These are phyloP conservation scores for Heliconius cydno DNA, from an alignment of 2,888 invertebrate genomes.

Conservation along the genomic window DNA sequence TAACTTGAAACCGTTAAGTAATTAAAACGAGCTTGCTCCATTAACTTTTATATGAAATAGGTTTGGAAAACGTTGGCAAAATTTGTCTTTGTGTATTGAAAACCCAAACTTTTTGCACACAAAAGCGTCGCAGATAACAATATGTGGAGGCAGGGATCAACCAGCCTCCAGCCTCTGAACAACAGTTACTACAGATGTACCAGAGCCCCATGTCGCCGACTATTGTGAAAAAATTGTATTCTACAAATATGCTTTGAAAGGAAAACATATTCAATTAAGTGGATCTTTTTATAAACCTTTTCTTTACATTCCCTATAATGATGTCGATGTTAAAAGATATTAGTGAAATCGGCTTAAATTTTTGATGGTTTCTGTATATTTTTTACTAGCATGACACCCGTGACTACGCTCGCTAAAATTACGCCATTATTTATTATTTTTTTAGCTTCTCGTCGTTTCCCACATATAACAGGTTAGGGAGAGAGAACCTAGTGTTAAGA, in stretches of 20 bases:
- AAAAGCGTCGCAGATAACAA: slow-evolving; percentile 32
- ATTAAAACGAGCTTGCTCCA: slow-evolving; percentile 31
- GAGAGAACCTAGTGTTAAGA: too few relatives aligned
- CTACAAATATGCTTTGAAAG: slow-evolving; percentile 26
- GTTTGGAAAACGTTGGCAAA: slow-evolving; percentile 29
- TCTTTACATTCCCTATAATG: slow-evolving; percentile 11
- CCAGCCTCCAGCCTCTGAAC: slow-evolving; percentile 25
- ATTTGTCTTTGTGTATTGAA: slow-evolving; percentile 34
- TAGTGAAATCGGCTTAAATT: slow-evolving; percentile 1
- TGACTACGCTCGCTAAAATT: too few relatives aligned
- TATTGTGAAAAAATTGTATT: slow-evolving; percentile 25
- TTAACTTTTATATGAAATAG: slow-evolving; percentile 33
- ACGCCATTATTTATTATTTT: too few relatives aligned
- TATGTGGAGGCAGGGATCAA: slow-evolving; percentile 29
- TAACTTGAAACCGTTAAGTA: slow-evolving; percentile 24
- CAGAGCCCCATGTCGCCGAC: slow-evolving; percentile 24
- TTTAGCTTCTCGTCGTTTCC: too few relatives aligned
- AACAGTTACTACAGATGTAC: slow-evolving; percentile 24
- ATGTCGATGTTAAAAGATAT: slow-evolving; percentile 7
- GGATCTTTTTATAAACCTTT: background rate
- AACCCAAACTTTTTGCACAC: slow-evolving; percentile 29
- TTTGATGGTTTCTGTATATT: background rate
- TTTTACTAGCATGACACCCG: background rate
- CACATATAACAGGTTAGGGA: too few relatives aligned
- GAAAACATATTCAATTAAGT: slow-evolving; percentile 19